Percentiles rank a stretch among this genome's conserved stretches.
Conservation (phyloP, 2,888 invertebrate genomes). For the Drosophila prostipennis region DNA sequence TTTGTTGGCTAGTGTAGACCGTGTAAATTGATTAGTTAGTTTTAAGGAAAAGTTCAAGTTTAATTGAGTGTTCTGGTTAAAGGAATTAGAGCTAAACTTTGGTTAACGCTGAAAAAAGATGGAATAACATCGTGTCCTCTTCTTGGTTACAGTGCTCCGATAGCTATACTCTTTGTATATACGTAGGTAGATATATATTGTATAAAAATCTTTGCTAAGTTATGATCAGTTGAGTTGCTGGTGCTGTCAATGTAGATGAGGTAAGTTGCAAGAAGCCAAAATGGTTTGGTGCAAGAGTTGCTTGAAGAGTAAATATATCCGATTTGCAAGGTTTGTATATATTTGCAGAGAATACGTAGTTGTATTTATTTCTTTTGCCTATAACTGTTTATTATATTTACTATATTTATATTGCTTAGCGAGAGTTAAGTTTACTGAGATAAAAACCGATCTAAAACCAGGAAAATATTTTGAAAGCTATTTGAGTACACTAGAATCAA, state of each 20-base stretch:
- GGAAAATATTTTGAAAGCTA: conserved; percentile 13
- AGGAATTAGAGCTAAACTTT: conserved; percentile 33
- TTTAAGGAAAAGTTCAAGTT: conserved; percentile 33
- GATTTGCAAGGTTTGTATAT: conserved; percentile 29
- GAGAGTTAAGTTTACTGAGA: conserved; percentile 25
- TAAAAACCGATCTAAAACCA: conserved; percentile 21
- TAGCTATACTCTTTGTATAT: conserved; percentile 23
- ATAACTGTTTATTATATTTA: conserved; percentile 22
- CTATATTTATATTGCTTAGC: conserved; percentile 59
- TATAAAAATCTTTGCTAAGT: conserved; percentile 48
- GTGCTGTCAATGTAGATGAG: conserved; percentile 76
- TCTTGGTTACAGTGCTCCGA: conserved; percentile 41
- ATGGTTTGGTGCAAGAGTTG: conserved; percentile 60
- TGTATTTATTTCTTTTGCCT: conserved; percentile 14
- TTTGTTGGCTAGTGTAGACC: conserved; percentile 24
- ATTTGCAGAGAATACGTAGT: conserved; percentile 26
- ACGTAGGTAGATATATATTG: conserved; percentile 37
- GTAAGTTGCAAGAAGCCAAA: conserved; percentile 74
- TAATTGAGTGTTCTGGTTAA: conserved; percentile 10
- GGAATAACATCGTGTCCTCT: conserved; percentile 29
- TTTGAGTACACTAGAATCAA: no score
- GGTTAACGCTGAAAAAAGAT: conserved; percentile 45
- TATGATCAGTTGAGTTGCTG: conserved; percentile 63
- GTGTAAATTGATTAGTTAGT: conserved; percentile 27
- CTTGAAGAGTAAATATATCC: conserved; percentile 47